These are phyloP conservation scores for Engraulis encrasicolus DNA, from an alignment of 2,113 vertebrate species.

Conservation along the genomic window DNA sequence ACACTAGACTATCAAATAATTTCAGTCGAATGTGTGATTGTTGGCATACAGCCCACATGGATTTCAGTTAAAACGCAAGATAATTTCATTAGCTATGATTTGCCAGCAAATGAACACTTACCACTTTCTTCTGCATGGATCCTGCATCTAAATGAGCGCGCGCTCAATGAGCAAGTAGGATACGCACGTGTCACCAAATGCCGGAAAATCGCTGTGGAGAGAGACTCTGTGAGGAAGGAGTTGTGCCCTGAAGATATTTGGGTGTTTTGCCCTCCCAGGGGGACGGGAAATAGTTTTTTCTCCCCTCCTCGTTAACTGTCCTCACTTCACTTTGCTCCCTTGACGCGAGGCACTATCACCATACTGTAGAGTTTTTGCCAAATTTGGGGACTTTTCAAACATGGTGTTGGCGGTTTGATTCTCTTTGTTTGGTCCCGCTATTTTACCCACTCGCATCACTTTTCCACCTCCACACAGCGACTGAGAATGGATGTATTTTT, in stretches of 20 bases:
- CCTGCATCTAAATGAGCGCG: neutral
- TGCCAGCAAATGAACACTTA: neutral
- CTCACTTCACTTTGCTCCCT: neutral
- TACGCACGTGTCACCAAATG: neutral
- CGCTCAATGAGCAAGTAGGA: neutral
- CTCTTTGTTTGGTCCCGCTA: neutral
- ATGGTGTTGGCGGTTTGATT: constrained; percentile 12
- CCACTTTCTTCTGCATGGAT: neutral
- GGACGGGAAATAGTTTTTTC: neutral
- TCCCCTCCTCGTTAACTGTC: constrained; percentile 23
- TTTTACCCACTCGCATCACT: neutral
- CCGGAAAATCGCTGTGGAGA: neutral
- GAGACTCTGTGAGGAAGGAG: neutral
- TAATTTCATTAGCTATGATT: neutral
- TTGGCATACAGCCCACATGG: too few relatives aligned
- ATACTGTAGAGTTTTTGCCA: neutral
- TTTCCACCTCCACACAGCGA: constrained; percentile 32
- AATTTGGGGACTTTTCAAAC: constrained; percentile 18
- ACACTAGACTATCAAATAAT: too few relatives aligned
- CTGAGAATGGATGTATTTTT: constrained; percentile 60
- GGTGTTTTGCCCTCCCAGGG: constrained; percentile 25
- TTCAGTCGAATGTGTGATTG: neutral
- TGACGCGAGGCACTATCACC: neutral
- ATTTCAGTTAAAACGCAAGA: too few relatives aligned
- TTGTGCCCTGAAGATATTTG: constrained; percentile 31